These are phyloP conservation scores for Hybos culiciformis DNA, from an alignment of 2,888 invertebrate species.

Conservation along the genomic window DNA sequence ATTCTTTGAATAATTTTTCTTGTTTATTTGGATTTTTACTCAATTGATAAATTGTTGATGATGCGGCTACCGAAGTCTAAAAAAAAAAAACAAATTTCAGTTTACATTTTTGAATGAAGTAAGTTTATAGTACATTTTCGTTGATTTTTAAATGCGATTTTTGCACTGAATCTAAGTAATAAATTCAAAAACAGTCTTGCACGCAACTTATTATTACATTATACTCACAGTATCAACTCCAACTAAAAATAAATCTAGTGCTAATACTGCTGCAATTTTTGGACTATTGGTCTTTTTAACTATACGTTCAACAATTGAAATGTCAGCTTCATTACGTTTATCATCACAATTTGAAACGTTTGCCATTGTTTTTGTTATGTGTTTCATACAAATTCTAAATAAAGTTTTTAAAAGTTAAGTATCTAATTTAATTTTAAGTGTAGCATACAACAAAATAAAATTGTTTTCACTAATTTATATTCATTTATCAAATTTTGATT, in stretches of 20 bases:
- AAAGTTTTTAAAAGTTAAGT: background rate
- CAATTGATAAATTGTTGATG: slow-evolving; percentile 61
- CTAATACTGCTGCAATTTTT: slow-evolving; percentile 53
- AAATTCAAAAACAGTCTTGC: no score
- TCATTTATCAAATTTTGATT: no score
- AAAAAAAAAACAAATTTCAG: slow-evolving; percentile 7
- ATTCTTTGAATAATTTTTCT: slow-evolving; percentile 47
- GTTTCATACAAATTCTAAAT: slow-evolving; percentile 42
- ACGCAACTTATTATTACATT: no score
- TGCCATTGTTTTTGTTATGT: slow-evolving; percentile 41
- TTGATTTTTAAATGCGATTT: no score
- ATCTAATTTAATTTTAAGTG: background rate
- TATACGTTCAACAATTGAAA: slow-evolving; percentile 44
- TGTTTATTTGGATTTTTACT: slow-evolving; percentile 58
- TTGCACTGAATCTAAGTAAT: no score
- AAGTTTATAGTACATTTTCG: background rate
- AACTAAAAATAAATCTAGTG: slow-evolving; percentile 62
- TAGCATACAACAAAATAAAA: no score
- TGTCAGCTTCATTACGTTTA: slow-evolving; percentile 34
- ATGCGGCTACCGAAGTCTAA: slow-evolving; percentile 58
- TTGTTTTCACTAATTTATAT: no score
- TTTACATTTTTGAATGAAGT: background rate
- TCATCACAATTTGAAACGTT: slow-evolving; percentile 29
- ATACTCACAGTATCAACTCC: slow-evolving; percentile 61
- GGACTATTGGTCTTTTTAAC: slow-evolving; percentile 42